Conservation (phyloP, 2,797 vertebrate genomes). For the Carduelis carduelis region DNA sequence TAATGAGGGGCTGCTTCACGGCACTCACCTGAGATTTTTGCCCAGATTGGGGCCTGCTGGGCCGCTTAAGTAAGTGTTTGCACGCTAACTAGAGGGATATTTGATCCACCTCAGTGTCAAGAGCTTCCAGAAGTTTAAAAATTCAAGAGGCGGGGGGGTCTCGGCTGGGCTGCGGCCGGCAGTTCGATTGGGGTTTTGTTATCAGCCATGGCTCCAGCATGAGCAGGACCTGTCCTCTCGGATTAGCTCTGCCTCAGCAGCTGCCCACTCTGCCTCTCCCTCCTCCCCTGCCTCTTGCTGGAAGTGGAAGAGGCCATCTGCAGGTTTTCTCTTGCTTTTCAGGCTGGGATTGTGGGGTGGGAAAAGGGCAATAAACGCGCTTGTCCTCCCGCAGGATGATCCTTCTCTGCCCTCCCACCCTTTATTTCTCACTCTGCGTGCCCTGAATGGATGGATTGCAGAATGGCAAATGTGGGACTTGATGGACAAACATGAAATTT, state of each 20-base stretch:
- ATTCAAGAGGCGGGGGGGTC: constrained; percentile 84
- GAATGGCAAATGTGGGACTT: not conserved
- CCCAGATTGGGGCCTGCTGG: constrained; percentile 69
- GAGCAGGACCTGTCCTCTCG: constrained; percentile 89
- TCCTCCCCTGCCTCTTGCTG: constrained; percentile 54
- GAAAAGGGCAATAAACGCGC: not conserved
- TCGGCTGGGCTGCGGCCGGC: constrained; percentile 77
- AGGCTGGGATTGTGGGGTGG: not conserved
- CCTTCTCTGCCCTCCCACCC: not conserved
- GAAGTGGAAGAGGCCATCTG: constrained; percentile 68
- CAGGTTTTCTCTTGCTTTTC: constrained; percentile 57
- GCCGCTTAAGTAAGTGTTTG: constrained; percentile 87
- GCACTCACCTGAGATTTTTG: constrained; percentile 76
- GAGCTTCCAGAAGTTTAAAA: constrained; percentile 89
- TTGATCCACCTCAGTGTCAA: constrained; percentile 87
- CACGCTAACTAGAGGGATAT: constrained; percentile 84
- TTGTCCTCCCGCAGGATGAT: not conserved
- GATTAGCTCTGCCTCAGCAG: constrained; percentile 85
- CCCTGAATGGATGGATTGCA: not conserved
- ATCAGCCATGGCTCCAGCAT: constrained; percentile 88
- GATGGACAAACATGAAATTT: not conserved
- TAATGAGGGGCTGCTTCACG: constrained; percentile 78
- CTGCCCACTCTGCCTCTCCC: constrained; percentile 47
- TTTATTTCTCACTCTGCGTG: fast-evolving
- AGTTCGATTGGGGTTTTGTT: constrained; percentile 92